Base-by-base conservation (phyloP, 1,140 invertebrate genomes). In the Oncopodura yosiiana region DNA sequence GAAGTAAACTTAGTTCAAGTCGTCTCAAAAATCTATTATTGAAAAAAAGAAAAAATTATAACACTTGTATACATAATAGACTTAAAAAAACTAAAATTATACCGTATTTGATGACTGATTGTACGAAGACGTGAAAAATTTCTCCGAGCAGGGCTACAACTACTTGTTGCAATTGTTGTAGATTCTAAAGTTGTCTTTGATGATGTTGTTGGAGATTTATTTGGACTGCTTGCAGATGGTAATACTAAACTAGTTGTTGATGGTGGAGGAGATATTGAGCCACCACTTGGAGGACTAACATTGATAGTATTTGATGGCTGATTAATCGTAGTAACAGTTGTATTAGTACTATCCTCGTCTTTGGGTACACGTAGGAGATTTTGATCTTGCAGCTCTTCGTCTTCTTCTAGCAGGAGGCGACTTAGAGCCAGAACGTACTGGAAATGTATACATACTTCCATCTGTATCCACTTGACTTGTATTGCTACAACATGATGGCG, bases 41-140 rank as follows among this genome's bases (percentile, higher is more conserved):
- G 18, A 38, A 34, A 27, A 24, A 11, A 46, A 26, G 24, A 52
- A 57, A 49, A 29, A 21, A 21, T 49, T 32, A 36, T 23, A 34
- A 19, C 30, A 49, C n/a, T 14, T 32, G 29, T n/a, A 49, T 34
- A 16, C 21, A 45, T 11, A n/a, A 23, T 21, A 12, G 19, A 27
- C 6, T 43, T 26, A 18, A 49, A n/a, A 49, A 34, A 43, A 30
- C 19, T 19, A 24, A n/a, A 27, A 12, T n/a, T 8, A 12, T 67
- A 80, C 81, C 81, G 77, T 66, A 82, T 82, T 70, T 82, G 81
- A 69, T 81, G 77, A 58, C 80, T 78, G 52, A 82, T 81, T 9
- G 79, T 78, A 57, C 77, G 71, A 62, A 82, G 67, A 45, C 78
- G 74, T 68, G 75, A 80, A 30, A 81, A 70, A 71, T 81, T 81